Evolutionary conservation across 1,140 invertebrate species (phyloP), one percentile per base, ranked within the genome.

Genomic region (Physella acuta): DNA sequence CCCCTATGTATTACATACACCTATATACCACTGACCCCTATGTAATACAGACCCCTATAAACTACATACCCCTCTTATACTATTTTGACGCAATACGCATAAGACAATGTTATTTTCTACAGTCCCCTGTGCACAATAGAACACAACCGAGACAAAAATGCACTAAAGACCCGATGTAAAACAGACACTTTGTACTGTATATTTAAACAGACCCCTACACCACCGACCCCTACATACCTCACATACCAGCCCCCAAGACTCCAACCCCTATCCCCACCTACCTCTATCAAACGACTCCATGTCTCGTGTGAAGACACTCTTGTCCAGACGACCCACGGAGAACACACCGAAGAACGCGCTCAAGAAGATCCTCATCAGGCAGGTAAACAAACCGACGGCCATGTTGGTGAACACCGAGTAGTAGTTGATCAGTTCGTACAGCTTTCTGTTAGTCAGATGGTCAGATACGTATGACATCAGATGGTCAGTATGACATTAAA

Each of bases 401-500:
- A 74, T 64, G 56, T 73, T 75, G 20, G 69, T 63, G 65, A 73
- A 77, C 34, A 77, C 24, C 49, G 73, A 59, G 14, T 69, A 71
- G 44, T 72, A 75, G 60, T 62, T 69, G 31, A 76, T 49, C 16
- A 72, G 24, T 37, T 75, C 71, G 34, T 64, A 75, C 16, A 71
- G 24, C 0, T 58, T 71, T 37, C 73, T 77, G 60, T 37, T 62
- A 61, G 26, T n/a, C n/a, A n/a, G n/a, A n/a, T n/a, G n/a, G n/a
- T n/a, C n/a, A n/a, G n/a, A n/a, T n/a, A n/a, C n/a, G n/a, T n/a
- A n/a, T n/a, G n/a, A n/a, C n/a, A n/a, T n/a, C n/a, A n/a, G n/a
- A n/a, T n/a, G n/a, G n/a, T n/a, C n/a, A n/a, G n/a, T n/a, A n/a
- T n/a, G n/a, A n/a, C n/a, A n/a, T n/a, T n/a, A n/a, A n/a, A n/a